Base-by-base conservation (phyloP, 2,888 invertebrate species). In the Meta bourneti region DNA sequence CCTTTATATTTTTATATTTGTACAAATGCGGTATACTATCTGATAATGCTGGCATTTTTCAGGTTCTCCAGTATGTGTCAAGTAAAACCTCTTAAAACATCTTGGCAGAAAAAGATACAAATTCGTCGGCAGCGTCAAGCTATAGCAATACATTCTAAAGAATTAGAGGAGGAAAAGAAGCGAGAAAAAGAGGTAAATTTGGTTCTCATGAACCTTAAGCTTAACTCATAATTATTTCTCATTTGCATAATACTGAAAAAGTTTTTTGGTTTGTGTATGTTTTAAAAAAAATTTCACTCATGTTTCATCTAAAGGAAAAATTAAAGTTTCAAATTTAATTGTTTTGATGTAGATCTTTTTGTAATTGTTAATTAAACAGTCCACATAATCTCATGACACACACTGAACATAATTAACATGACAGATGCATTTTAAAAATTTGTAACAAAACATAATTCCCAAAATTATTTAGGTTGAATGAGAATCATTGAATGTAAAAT, bases 91-190 rank as follows among this genome's bases (percentile, higher is more conserved):
- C 88, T 94, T 11, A 94, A 94, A 86, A 93, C 94, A n/a, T 94
- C 94, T 9, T 94, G 94, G 94, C 93, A 93, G 54, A 93, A 93
- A 78, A 94, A 94, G 90, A 94, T 94, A 93, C 82, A 94, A 75
- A 91, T 93, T 54, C 94, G 93, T 74, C 93, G 93, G 69, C 94
- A 94, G 84, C 93, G 93, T 71, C 94, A 94, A 91, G 93, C 94
- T 7, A 82, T 94, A 0, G 94, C 94, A 93, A 93, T 93, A 7
- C 93, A 93, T 90, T 94, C 94, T 79, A 93, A 93, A 78, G 93
- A 93, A 70, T 84, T 94, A 20, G 94, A 94, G 92, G 94, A 93
- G 7, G 94, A 93, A 34, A 94, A 94, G 92, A 90, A 93, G 7
- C 92, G 93, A 77, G 93, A 94, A 79, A 86, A 93, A 77, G 94